A percentile compares a stretch with the other conserved stretches of the same genome.
Conservation (phyloP, 2,888 invertebrate species). For the Camptogramma bilineatum region DNA sequence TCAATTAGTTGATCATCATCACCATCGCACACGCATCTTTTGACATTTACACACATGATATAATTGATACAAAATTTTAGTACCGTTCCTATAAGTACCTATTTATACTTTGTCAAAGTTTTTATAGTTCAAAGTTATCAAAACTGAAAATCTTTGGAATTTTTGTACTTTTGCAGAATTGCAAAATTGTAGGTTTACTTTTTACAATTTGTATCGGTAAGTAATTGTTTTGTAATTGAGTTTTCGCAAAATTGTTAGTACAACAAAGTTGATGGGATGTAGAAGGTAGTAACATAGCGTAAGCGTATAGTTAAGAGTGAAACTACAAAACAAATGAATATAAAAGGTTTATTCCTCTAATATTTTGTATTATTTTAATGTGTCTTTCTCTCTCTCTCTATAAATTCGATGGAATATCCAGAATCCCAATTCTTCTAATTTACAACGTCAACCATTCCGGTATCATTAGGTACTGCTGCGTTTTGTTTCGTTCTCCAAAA, state of each 20-base stretch:
- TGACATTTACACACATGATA: background rate
- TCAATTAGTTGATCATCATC: no score
- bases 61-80: background rate
- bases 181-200: background rate
- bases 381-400: no score
- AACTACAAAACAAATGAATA: slow-evolving; percentile 78
- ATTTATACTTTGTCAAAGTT: background rate
- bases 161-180: background rate
- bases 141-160: background rate
- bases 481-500: no score
- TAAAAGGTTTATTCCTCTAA: slow-evolving; percentile 81
- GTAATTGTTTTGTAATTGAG: slow-evolving; percentile 37
- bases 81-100: no score
- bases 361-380: slow-evolving; percentile 57
- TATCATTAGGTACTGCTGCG: no score
- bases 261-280: slow-evolving; percentile 55
- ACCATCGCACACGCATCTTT: no score
- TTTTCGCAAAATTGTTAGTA: slow-evolving; percentile 50
- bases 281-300: slow-evolving; percentile 60
- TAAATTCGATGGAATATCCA: background rate
- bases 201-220: background rate
- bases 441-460: no score
- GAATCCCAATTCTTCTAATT: no score
- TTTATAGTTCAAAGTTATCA: background rate
- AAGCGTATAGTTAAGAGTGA: slow-evolving; percentile 73